phyloP scores from a whole-genome alignment of 2,888 invertebrate species.

The Heteromurus nitidus region DNA sequence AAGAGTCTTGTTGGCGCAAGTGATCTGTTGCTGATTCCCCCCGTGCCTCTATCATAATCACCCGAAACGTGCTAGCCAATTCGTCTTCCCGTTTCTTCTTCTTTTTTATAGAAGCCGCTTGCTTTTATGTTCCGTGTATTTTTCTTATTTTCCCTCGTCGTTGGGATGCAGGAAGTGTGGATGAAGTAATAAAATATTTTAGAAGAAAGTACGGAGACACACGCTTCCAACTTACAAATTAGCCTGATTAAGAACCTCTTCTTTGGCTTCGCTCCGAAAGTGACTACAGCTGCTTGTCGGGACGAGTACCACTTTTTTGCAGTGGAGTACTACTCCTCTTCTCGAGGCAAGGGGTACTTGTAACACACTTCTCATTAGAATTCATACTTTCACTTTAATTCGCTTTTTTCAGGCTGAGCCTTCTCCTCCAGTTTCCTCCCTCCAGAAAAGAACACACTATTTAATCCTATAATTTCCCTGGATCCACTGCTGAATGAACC shows the following conservation, averaged over 20 bases:
- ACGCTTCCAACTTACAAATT: constrained; percentile 40
- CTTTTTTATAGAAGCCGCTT: no score
- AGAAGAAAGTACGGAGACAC: background rate
- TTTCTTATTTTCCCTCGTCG: background rate
- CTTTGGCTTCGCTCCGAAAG: background rate
- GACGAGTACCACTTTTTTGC: background rate
- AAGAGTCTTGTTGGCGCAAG: constrained; percentile 32
- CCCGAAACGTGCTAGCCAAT: background rate
- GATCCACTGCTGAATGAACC: no score
- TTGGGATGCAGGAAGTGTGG: background rate
- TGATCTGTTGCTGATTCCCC: constrained; percentile 42
- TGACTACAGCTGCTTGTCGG: no score
- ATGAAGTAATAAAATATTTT: background rate
- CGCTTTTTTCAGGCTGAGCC: background rate
- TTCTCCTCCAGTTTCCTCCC: background rate
- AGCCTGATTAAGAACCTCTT: constrained; percentile 32
- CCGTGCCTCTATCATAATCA: constrained; percentile 32
- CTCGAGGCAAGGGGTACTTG: background rate
- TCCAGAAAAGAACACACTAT: no score
- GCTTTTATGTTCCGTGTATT: background rate
- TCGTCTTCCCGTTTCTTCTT: no score
- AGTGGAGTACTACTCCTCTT: background rate
- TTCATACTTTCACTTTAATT: constrained; percentile 44
- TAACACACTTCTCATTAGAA: constrained; percentile 23
- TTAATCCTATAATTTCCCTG: no score